Evolutionary conservation across 2,888 invertebrate species (phyloP).

Genomic region (Mimachlamys varia): DNA sequence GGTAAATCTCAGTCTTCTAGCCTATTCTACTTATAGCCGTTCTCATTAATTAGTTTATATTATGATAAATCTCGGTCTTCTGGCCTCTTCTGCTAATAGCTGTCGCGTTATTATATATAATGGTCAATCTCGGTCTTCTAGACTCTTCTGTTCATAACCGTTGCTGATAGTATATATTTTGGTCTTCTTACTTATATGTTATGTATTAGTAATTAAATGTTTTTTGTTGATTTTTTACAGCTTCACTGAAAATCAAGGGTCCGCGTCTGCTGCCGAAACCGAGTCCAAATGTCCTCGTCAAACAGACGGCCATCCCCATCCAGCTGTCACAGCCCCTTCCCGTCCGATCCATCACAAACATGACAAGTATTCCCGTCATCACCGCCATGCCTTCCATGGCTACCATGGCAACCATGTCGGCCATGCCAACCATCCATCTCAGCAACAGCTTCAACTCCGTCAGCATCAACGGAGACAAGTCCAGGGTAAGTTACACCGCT

Average conservation of each 20-base stretch:
- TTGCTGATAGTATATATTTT: too few relatives aligned
- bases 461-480: constrained; percentile 13
- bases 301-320: background rate
- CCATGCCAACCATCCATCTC: background rate
- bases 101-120: too few relatives aligned
- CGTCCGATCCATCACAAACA: constrained; percentile 40
- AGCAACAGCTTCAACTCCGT: background rate
- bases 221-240: constrained; percentile 40
- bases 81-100: background rate
- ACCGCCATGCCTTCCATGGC: constrained; percentile 37
- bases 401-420: constrained; percentile 38
- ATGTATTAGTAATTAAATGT: background rate
- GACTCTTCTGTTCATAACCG: too few relatives aligned
- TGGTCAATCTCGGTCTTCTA: constrained; percentile 18
- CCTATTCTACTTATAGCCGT: too few relatives aligned
- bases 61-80: constrained; percentile 15
- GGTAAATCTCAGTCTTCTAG: constrained; percentile 19
- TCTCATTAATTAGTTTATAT: too few relatives aligned
- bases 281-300: background rate
- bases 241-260: constrained; percentile 37
- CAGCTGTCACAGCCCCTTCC: constrained; percentile 43
- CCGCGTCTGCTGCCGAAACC: constrained; percentile 37
- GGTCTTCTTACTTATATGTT: too few relatives aligned
- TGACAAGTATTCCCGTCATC: constrained; percentile 40
- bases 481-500: background rate